phyloP scores from a whole-genome alignment of 1,140 invertebrate genomes.

The Bombus superbus region DNA sequence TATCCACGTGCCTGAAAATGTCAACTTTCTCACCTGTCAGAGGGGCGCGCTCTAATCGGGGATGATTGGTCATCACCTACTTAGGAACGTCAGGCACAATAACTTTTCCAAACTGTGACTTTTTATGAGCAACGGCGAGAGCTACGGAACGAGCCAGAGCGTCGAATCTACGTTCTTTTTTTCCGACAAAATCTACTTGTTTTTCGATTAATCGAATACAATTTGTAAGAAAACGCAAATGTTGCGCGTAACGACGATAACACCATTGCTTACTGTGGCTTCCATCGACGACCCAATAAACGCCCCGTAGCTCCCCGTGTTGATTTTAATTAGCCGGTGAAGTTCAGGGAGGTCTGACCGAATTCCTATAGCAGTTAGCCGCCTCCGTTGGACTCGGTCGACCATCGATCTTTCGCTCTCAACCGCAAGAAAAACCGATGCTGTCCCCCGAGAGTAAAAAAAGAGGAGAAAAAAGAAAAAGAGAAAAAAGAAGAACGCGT shows the following conservation, averaged over 20 bases:
- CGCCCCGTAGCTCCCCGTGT: not conserved
- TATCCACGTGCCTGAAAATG: not conserved
- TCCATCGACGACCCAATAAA: conserved; percentile 8
- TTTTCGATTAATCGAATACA: too few species aligned
- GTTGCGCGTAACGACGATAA: not conserved
- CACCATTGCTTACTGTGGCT: not conserved
- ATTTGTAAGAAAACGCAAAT: not conserved
- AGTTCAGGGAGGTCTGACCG: conserved; percentile 12
- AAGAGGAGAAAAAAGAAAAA: not conserved
- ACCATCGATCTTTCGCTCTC: conserved; percentile 39
- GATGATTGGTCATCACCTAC: not conserved
- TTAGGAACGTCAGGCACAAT: not conserved
- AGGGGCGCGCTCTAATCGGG: not conserved
- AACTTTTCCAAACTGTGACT: not conserved
- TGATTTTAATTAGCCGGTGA: conserved; percentile 29
- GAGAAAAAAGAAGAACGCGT: conserved; percentile 15
- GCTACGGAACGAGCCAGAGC: too few species aligned
- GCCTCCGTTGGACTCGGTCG: conserved; percentile 10
- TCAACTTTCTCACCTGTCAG: not conserved
- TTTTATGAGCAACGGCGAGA: not conserved
- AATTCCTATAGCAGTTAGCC: conserved; percentile 15
- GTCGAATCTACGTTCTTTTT: not conserved
- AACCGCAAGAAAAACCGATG: conserved; percentile 49
- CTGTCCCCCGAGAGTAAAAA: not conserved
- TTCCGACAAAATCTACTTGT: too few species aligned